Evolutionary conservation across 2,888 invertebrate species (phyloP), one percentile per base, ranked within the genome.

Genomic region (Euplagia quadripunctaria): DNA sequence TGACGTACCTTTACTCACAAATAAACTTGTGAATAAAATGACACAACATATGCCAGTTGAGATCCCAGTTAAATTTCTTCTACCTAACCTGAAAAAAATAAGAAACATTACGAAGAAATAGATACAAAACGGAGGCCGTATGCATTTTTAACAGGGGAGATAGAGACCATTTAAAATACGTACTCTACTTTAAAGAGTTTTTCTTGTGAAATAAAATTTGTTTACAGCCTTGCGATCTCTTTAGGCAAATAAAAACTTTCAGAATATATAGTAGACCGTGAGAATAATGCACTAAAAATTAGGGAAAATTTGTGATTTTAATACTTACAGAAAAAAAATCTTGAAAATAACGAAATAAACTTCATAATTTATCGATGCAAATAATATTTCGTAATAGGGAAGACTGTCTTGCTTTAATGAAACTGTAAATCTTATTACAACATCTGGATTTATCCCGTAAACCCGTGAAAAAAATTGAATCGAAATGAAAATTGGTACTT

Each of bases 1-100:
- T 51, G 12, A 12, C 75, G 64, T 86, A 94, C 94, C 94, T 91
- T 89, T 93, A 9, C 93, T 91, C 41, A 93, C 88, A 74, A 92
- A 90, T 12, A 91, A 88, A 8, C 93, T 93, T 66, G 91, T 84
- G 11, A 92, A 72, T 7, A 90, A 89, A 7, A 94, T 82, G 9
- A 85, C 74, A 1, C 93, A 93, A 7, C 92, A 85, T 7, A 88
- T 82, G 0, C 82, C 78, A 77, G 93, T 84, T 0, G 94, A 94
- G 1, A 83, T 89, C 68, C 91, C 91, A 0, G 92, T 92, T 4
- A 94, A 85, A 46, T 88, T 86, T 73, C 94, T 88, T 31, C 94
- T 88, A 2, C 94, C 94, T 89, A 89, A 93, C 74, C 94, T 94
- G 86, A 16, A 73, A 73, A 46, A 42, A 31, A 31, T 14, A 20